Evolutionary conservation across 2,797 vertebrate genomes (phyloP).

Genomic region (Brachyrhaphis roseni): DNA sequence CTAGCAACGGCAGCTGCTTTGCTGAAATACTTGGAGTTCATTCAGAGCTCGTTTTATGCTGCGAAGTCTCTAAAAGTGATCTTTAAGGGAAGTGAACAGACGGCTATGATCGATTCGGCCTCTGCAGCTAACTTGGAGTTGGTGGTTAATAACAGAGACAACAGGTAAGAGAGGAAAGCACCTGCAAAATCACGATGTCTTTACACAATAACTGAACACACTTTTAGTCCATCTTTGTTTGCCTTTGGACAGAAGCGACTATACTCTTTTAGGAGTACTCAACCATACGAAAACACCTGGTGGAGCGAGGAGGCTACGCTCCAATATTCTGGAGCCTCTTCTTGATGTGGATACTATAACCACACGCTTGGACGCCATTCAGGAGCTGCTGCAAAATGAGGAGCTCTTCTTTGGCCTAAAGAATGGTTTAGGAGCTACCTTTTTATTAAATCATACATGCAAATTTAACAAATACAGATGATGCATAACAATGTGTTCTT

Average conservation of each 20-base stretch:
- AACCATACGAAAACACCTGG: constrained; percentile 96
- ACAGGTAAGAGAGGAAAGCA: constrained; percentile 80
- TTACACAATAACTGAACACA: neutral
- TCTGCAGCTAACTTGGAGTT: constrained; percentile 94
- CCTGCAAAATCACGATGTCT: neutral
- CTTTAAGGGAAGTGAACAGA: constrained; percentile 96
- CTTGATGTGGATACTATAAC: constrained; percentile 90
- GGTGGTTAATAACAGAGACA: constrained; percentile 92
- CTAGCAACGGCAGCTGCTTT: constrained; percentile 93
- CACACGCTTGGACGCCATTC: constrained; percentile 90
- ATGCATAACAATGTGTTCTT: constrained; percentile 27
- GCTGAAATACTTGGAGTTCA: constrained; percentile 95
- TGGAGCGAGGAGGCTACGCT: constrained; percentile 91
- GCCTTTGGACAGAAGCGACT: constrained; percentile 81
- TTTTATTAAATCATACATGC: neutral
- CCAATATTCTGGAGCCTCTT: constrained; percentile 94
- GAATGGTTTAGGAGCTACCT: constrained; percentile 79
- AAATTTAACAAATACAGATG: neutral
- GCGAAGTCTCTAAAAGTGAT: constrained; percentile 93
- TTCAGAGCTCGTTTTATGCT: constrained; percentile 93
- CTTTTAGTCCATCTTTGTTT: constrained; percentile 26
- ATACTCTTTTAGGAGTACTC: constrained; percentile 92
- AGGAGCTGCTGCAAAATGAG: constrained; percentile 92
- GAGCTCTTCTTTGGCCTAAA: constrained; percentile 94
- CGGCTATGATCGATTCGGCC: constrained; percentile 94